Percentiles rank a stretch among this genome's conserved stretches.
Conservation (phyloP, 2,888 invertebrate genomes). For the Coelinius sp. region DNA sequence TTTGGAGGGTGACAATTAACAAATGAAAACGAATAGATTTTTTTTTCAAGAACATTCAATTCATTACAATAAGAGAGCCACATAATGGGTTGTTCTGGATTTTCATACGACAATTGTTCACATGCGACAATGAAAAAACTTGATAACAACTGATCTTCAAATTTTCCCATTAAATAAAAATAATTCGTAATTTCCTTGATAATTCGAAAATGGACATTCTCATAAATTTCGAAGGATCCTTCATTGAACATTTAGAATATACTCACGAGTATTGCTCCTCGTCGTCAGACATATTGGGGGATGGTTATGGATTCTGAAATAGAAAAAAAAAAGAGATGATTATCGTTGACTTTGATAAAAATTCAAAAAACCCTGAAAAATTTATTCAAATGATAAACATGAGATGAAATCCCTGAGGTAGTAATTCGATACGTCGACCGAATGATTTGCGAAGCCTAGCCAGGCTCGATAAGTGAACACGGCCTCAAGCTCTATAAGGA, state of each 20-base stretch:
- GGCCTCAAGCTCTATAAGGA: constrained; percentile 54
- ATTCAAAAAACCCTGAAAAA: background rate
- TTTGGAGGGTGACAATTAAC: background rate
- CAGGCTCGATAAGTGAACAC: constrained; percentile 1
- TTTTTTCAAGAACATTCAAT: background rate
- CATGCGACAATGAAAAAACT: background rate
- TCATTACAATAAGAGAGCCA: background rate
- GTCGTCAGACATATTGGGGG: constrained; percentile 92
- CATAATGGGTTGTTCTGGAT: background rate
- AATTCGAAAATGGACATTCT: background rate
- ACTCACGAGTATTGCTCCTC: constrained; percentile 96
- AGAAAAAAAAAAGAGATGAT: constrained; percentile 50
- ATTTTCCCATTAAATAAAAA: background rate
- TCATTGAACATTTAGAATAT: constrained; percentile 50
- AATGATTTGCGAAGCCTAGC: constrained; percentile 1
- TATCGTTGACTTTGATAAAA: too few species aligned
- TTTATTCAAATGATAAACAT: background rate
- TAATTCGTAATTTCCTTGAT: background rate
- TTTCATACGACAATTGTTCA: background rate
- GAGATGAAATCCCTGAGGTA: constrained; percentile 43
- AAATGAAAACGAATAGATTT: background rate
- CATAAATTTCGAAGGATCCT: background rate
- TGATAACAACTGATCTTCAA: constrained; percentile 15
- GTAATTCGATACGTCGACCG: constrained; percentile 49
- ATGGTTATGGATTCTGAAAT: constrained; percentile 75